These are phyloP conservation scores for Ondatra zibethicus DNA, from an alignment of 2,113 vertebrate genomes.

Conservation along the genomic window DNA sequence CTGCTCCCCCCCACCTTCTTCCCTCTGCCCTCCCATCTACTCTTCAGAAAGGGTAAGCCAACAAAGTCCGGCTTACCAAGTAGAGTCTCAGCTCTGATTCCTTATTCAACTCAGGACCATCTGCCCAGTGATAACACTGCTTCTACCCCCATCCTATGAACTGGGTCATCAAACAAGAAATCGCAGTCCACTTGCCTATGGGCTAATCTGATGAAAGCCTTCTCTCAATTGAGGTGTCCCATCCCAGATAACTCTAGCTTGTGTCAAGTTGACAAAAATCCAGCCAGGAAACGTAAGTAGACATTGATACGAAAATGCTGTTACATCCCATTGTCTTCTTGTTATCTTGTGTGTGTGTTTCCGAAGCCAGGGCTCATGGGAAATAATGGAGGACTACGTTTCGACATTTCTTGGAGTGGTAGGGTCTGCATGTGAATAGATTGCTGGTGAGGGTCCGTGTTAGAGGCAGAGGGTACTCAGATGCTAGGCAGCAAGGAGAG, in stretches of 20 bases:
- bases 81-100: background rate
- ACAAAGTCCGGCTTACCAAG: too few relatives aligned
- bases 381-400: background rate
- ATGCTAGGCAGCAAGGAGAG: background rate
- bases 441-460: background rate
- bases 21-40: too few relatives aligned
- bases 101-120: background rate
- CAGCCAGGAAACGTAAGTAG: background rate
- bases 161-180: background rate
- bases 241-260: background rate
- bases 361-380: background rate
- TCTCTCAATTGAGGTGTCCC: background rate
- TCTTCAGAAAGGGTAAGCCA: too few relatives aligned
- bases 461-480: background rate
- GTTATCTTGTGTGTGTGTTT: background rate
- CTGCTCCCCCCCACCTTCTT: too few relatives aligned
- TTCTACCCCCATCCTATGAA: background rate
- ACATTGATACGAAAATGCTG: background rate
- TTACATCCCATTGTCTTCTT: background rate
- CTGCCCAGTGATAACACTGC: too few relatives aligned
- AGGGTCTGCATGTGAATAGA: background rate
- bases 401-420: background rate
- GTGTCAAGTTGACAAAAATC: background rate
- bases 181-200: background rate
- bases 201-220: background rate